Evolutionary conservation across 2,888 invertebrate species (phyloP).

Genomic region (Phorcus lineatus): DNA sequence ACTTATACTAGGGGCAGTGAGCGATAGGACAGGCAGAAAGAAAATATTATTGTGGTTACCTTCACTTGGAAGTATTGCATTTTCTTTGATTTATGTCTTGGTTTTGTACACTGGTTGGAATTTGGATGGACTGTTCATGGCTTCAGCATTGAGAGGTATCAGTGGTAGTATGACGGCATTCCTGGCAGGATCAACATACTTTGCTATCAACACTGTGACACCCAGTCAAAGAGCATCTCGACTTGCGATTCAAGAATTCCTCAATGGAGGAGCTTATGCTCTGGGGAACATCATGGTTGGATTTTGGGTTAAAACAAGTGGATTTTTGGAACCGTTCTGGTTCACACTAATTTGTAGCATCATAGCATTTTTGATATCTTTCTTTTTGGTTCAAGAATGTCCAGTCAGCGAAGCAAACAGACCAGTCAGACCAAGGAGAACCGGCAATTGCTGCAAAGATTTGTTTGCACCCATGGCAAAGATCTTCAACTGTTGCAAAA

Average conservation of each 20-base stretch:
- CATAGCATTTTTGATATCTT: conserved; percentile 65
- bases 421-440: conserved; percentile 36
- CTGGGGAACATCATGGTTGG: conserved; percentile 70
- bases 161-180: conserved; percentile 71
- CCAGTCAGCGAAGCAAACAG: conserved; percentile 37
- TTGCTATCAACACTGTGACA: conserved; percentile 65
- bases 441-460: conserved; percentile 64
- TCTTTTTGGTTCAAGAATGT: conserved; percentile 67
- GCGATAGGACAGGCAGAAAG: conserved; percentile 70
- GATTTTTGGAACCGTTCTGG: conserved; percentile 72
- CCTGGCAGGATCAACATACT: conserved; percentile 66
- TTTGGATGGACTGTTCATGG: conserved; percentile 69
- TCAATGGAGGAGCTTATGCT: conserved; percentile 69
- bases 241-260: conserved; percentile 65
- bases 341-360: conserved; percentile 68
- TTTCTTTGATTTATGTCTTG: conserved; percentile 67
- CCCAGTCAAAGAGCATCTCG: conserved; percentile 62
- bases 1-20: conserved; percentile 71
- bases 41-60: conserved; percentile 73
- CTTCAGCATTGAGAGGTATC: conserved; percentile 66
- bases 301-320: conserved; percentile 66
- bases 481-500: conserved; percentile 64
- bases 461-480: conserved; percentile 64
- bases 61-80: conserved; percentile 67
- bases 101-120: conserved; percentile 68